Conservation (phyloP, 2,888 invertebrate species). For the Colostygia pectinataria region DNA sequence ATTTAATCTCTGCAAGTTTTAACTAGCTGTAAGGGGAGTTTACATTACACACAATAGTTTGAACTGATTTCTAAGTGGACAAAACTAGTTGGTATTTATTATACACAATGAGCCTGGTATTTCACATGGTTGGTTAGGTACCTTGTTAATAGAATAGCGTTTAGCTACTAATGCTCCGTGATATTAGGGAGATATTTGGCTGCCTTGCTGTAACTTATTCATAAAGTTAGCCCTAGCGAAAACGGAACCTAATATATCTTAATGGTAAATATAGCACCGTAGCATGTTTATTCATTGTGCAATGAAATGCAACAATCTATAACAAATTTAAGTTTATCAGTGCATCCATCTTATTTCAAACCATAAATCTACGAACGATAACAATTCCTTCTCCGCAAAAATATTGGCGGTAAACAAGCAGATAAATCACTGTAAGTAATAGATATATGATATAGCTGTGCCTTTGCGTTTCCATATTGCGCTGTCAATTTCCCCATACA, state of each 20-base stretch:
- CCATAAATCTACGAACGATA: conserved; percentile 12
- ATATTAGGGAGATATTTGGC: too few relatives aligned
- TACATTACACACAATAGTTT: too few relatives aligned
- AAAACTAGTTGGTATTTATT: too few relatives aligned
- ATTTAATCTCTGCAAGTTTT: conserved; percentile 3
- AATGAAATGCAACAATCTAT: too few relatives aligned
- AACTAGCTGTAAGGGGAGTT: conserved; percentile 2
- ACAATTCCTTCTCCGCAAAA: conserved; percentile 9
- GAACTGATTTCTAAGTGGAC: too few relatives aligned
- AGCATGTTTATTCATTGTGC: too few relatives aligned
- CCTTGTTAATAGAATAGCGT: conserved; percentile 1
- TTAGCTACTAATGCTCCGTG: conserved; percentile 4
- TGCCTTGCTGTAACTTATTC: background rate
- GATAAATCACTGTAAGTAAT: conserved; percentile 15
- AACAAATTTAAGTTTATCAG: too few relatives aligned
- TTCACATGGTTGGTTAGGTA: too few relatives aligned
- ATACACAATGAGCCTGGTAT: too few relatives aligned
- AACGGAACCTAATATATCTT: too few relatives aligned
- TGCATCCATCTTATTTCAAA: conserved; percentile 5
- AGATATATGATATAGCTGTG: conserved; percentile 5
- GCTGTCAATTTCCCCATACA: conserved; percentile 27
- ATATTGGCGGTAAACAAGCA: conserved; percentile 22
- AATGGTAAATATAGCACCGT: too few relatives aligned
- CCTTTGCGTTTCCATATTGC: conserved; percentile 9
- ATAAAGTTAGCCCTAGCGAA: too few relatives aligned